Conservation (phyloP, 2,113 vertebrate genomes). For the Pitta sordida region DNA sequence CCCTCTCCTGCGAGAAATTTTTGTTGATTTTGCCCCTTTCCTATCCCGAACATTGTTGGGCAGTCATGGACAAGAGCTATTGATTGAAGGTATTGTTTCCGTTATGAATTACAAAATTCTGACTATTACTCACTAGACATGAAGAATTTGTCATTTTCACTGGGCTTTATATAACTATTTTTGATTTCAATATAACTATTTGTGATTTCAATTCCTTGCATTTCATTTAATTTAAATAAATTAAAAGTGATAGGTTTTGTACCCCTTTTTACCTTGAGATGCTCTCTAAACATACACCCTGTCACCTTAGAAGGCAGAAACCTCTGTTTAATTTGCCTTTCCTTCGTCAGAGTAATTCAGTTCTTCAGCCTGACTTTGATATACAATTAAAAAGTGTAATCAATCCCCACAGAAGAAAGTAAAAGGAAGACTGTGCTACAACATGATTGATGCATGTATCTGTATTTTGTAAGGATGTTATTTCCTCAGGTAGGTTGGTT, state of each 20-base stretch:
- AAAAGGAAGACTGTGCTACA: background rate
- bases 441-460: background rate
- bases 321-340: background rate
- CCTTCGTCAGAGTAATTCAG: background rate
- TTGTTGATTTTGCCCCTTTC: conserved; percentile 98
- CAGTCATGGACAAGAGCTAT: conserved; percentile 95
- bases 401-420: background rate
- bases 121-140: background rate
- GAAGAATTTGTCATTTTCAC: background rate
- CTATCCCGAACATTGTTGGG: conserved; percentile 93
- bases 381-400: background rate
- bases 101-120: conserved; percentile 27
- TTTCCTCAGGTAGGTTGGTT: background rate
- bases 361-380: background rate
- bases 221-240: background rate
- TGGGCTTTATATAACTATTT: background rate
- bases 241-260: background rate
- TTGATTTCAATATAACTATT: too few species aligned
- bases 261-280: background rate
- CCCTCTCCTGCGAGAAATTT: conserved; percentile 94
- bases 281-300: background rate
- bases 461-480: background rate
- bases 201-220: background rate
- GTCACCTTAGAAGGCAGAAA: background rate
- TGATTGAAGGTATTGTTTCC: conserved; percentile 95